A percentile compares a stretch with the other conserved stretches of the same genome.
Conservation (phyloP, 1,140 invertebrate species). For the Hestina assimilis region DNA sequence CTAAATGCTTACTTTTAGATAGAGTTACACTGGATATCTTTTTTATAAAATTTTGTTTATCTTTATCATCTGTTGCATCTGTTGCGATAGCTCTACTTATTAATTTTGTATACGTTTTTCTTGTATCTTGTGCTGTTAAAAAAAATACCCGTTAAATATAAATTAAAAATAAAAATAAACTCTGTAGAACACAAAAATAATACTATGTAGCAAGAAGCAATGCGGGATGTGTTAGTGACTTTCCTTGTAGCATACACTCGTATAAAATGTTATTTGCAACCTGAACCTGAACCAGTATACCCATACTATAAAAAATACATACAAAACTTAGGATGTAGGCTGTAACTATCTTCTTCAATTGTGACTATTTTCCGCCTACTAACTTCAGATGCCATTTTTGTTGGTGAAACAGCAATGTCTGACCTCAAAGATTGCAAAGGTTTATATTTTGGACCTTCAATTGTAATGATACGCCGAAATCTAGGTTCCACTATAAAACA, state of each 20-base stretch:
- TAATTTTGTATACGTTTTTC: constrained; percentile 30
- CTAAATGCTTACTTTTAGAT: constrained; percentile 35
- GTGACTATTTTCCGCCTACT: constrained; percentile 59
- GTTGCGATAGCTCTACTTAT: constrained; percentile 36
- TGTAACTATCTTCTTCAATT: constrained; percentile 55
- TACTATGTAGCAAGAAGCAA: too few species aligned
- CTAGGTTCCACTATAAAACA: constrained; percentile 40
- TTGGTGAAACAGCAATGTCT: constrained; percentile 29
- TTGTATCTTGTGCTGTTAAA: constrained; percentile 36
- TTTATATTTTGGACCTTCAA: constrained; percentile 44
- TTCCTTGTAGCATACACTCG: too few species aligned
- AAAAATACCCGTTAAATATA: background rate
- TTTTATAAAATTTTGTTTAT: constrained; percentile 35
- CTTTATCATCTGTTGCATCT: constrained; percentile 39
- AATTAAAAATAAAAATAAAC: constrained; percentile 2
- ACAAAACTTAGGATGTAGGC: constrained; percentile 50
- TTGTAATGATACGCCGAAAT: constrained; percentile 44
- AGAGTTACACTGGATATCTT: constrained; percentile 39
- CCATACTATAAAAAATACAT: constrained; percentile 25
- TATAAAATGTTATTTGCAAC: too few species aligned
- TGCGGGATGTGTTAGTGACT: too few species aligned
- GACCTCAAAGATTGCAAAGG: constrained; percentile 47
- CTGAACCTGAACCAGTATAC: too few species aligned
- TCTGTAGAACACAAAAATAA: too few species aligned
- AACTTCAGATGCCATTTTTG: constrained; percentile 37